Evolutionary conservation across 2,888 invertebrate species (phyloP).

Genomic region (Luffia ferchaultella): DNA sequence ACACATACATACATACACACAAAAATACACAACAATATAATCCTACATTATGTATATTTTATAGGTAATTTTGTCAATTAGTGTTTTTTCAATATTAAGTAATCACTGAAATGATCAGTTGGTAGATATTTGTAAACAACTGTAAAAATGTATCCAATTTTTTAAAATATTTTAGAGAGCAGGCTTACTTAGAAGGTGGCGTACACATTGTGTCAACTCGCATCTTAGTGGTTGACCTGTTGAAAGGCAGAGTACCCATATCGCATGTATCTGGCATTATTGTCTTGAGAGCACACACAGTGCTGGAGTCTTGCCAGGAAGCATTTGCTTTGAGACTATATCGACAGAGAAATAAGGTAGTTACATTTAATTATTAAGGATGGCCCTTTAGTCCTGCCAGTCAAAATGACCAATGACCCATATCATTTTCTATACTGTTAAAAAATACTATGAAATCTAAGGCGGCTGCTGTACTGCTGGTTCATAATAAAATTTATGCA

Average conservation of each 20-base stretch:
- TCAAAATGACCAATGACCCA: not conserved
- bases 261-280: constrained; percentile 91
- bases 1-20: too few species aligned
- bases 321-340: constrained; percentile 93
- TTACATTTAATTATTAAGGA: not conserved
- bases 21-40: too few species aligned
- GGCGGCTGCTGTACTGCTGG: too few species aligned
- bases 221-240: constrained; percentile 93
- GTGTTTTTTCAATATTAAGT: too few species aligned
- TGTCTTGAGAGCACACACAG: constrained; percentile 88
- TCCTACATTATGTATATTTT: too few species aligned
- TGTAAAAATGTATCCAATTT: too few species aligned
- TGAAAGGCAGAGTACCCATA: constrained; percentile 90
- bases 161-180: constrained; percentile 74
- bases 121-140: too few species aligned
- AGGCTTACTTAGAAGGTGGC: constrained; percentile 91
- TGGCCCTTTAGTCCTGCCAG: not conserved
- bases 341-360: constrained; percentile 88
- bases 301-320: constrained; percentile 92
- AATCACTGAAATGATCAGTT: too few species aligned
- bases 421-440: not conserved
- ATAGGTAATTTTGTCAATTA: too few species aligned
- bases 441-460: too few species aligned
- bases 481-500: too few species aligned
- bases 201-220: constrained; percentile 93